A percentile compares a stretch with the other conserved stretches of the same genome.
These are phyloP conservation scores for Melipona bicolor DNA, from an alignment of 2,888 invertebrate genomes.

Conservation along the genomic window DNA sequence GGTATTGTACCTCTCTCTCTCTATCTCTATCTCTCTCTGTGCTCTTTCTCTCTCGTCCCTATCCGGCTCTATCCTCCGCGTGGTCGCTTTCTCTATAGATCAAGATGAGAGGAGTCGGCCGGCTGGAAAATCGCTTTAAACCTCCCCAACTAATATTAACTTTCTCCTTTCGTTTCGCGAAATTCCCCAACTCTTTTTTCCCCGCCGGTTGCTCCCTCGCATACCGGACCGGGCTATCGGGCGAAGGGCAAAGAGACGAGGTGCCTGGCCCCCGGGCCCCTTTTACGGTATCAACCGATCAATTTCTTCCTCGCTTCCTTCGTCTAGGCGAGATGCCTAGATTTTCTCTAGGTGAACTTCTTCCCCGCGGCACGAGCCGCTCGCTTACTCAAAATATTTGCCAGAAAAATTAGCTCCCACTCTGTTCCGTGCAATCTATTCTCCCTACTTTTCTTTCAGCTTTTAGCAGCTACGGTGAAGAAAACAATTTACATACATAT, in stretches of 20 bases:
- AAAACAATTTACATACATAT: too few relatives aligned
- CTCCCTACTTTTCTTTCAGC: too few relatives aligned
- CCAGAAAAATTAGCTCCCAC: too few relatives aligned
- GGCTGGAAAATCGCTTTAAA: slow-evolving; percentile 80
- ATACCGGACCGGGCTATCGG: slow-evolving; percentile 32
- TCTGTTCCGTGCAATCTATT: too few relatives aligned
- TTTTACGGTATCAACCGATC: slow-evolving; percentile 38
- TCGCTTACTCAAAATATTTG: too few relatives aligned
- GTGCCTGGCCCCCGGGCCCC: slow-evolving; percentile 16
- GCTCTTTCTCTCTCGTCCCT: slow-evolving; percentile 44
- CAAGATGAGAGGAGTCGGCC: slow-evolving; percentile 72
- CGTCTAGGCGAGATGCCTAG: too few relatives aligned
- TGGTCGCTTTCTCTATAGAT: slow-evolving; percentile 52
- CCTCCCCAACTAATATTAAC: slow-evolving; percentile 80
- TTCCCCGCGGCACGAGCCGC: too few relatives aligned
- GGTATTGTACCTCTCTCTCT: slow-evolving; percentile 50
- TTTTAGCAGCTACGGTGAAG: too few relatives aligned
- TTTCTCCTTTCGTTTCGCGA: slow-evolving; percentile 71
- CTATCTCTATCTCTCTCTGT: slow-evolving; percentile 18
- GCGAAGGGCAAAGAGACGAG: neutral
- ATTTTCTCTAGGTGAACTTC: too few relatives aligned
- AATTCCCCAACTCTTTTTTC: slow-evolving; percentile 67
- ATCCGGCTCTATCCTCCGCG: too few relatives aligned
- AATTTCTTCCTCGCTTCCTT: slow-evolving; percentile 29
- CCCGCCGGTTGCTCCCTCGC: slow-evolving; percentile 15